Conservation (phyloP, 1,140 invertebrate genomes). For the Stegodyphus dumicola region DNA sequence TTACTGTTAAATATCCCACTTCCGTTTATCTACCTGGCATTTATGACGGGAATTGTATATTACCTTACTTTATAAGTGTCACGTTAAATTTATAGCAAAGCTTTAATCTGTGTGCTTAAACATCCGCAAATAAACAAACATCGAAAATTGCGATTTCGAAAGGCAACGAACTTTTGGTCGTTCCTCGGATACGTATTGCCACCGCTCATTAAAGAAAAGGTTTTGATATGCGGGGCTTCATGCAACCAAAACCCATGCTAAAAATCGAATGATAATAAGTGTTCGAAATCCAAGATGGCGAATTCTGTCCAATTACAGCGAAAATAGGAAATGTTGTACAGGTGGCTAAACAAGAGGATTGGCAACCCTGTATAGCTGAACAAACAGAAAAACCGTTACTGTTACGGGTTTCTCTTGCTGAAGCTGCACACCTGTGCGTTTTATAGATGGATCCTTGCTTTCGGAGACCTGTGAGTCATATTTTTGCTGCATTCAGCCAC, state of each 20-base stretch:
- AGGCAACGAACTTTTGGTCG: not conserved
- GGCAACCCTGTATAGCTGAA: slow-evolving; percentile 15
- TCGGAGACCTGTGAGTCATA: slow-evolving; percentile 40
- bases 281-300: slow-evolving; percentile 11
- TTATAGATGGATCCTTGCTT: not conserved
- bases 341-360: slow-evolving; percentile 40
- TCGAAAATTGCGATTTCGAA: not conserved
- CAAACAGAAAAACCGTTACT: slow-evolving; percentile 58
- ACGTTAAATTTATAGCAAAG: no score
- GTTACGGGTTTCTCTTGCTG: slow-evolving; percentile 19
- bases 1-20: no score
- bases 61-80: no score
- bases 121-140: no score
- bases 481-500: slow-evolving; percentile 24
- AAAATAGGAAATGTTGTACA: slow-evolving; percentile 46
- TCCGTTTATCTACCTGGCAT: no score
- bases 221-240: not conserved
- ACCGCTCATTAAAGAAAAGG: slow-evolving; percentile 5
- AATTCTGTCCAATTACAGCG: slow-evolving; percentile 53
- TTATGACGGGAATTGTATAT: no score
- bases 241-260: not conserved
- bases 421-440: slow-evolving; percentile 45
- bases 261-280: not conserved
- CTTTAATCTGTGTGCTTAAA: no score
- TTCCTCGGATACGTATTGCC: not conserved